phyloP scores from a whole-genome alignment of 2,888 invertebrate species.

The Mesopsocus fuscifrons region DNA sequence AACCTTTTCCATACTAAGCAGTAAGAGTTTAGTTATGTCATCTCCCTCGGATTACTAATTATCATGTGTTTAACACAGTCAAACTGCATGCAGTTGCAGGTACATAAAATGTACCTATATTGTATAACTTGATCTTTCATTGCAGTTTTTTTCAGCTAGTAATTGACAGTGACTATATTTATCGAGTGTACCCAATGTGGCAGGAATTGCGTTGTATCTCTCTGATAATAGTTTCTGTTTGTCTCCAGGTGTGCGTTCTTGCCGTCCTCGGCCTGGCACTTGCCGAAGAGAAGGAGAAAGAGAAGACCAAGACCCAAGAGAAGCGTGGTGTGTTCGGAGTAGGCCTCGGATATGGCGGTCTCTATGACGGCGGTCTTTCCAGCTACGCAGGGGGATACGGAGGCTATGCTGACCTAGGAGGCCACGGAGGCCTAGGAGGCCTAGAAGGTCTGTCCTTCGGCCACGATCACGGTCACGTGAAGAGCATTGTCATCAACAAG shows the following conservation, averaged over 20 bases:
- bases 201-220: too few relatives aligned
- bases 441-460: neutral
- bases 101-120: too few relatives aligned
- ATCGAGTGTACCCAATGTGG: too few relatives aligned
- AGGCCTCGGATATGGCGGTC: slow-evolving; percentile 7
- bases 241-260: slow-evolving; percentile 12
- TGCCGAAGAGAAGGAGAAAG: slow-evolving; percentile 14
- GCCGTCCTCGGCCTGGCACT: slow-evolving; percentile 12
- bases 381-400: neutral
- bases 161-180: too few relatives aligned
- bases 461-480: slow-evolving; percentile 1
- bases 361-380: neutral
- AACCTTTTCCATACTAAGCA: too few relatives aligned
- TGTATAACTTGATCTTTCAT: too few relatives aligned
- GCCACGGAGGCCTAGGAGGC: neutral
- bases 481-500: slow-evolving; percentile 17
- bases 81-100: too few relatives aligned
- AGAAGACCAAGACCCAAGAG: slow-evolving; percentile 12
- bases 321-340: slow-evolving; percentile 9
- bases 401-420: neutral
- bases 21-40: too few relatives aligned
- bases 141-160: too few relatives aligned
- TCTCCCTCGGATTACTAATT: too few relatives aligned
- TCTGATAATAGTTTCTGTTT: too few relatives aligned
- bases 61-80: too few relatives aligned